Conservation (phyloP, 1,140 invertebrate genomes). For the Saxidomus purpurata region DNA sequence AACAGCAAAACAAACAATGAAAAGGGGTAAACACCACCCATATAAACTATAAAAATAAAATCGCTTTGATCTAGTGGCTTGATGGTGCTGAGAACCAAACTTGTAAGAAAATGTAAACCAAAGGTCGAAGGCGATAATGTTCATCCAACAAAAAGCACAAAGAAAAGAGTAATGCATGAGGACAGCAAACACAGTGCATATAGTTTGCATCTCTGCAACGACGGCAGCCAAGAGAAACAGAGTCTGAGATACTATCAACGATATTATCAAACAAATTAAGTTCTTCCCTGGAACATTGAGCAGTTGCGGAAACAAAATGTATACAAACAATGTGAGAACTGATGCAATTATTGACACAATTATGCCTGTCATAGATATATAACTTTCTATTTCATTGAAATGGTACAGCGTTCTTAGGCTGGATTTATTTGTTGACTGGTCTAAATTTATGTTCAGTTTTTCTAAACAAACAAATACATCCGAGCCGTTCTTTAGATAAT, state of each 20-base stretch:
- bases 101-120: constrained; percentile 88
- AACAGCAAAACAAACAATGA: constrained; percentile 86
- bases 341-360: constrained; percentile 73
- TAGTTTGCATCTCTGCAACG: neutral
- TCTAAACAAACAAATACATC: constrained; percentile 32
- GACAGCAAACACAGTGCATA: constrained; percentile 83
- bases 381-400: constrained; percentile 59
- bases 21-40: constrained; percentile 87
- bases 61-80: constrained; percentile 68
- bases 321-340: constrained; percentile 81
- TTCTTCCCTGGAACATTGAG: constrained; percentile 87
- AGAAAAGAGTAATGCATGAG: constrained; percentile 88
- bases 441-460: neutral
- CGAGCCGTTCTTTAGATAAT: constrained; percentile 21
- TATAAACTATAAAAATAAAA: constrained; percentile 88
- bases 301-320: constrained; percentile 84
- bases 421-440: neutral
- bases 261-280: constrained; percentile 85
- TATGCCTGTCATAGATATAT: constrained; percentile 69
- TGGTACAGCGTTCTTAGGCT: constrained; percentile 31
- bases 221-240: constrained; percentile 85
- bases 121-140: constrained; percentile 88
- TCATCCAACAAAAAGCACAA: constrained; percentile 89
- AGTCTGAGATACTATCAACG: constrained; percentile 86
- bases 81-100: constrained; percentile 58